Base-by-base conservation (phyloP, 2,797 vertebrate species). In the Ibycter americanus region DNA sequence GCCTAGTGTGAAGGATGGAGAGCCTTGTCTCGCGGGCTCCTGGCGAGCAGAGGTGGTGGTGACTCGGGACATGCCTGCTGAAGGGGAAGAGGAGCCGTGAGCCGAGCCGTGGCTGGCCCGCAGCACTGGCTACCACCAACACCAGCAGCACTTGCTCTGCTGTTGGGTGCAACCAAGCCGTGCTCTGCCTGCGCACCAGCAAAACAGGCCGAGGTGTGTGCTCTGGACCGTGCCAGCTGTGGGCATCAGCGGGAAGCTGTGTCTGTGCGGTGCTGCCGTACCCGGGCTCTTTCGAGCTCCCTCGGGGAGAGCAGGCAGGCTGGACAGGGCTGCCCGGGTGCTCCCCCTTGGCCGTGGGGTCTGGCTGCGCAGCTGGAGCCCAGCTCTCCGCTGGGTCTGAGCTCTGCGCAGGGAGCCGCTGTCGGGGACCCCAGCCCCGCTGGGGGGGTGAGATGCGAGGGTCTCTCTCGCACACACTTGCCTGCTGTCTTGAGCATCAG, bases 91-190 rank as follows among this genome's bases (percentile, higher is more conserved):
- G 68, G 58, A 91, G 32, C 83, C 32, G 3, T 27, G 36, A 76
- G 68, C 51, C 40, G 12, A 51, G 38, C 40, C 17, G 12, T 13
- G 71, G 67, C 63, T 70, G 26, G 31, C 54, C 54, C 32, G 8
- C 40, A 18, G 34, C 55, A 49, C 63, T 17, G 12, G 29, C 12
- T 46, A 22, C 46, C 26, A 4, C 15, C 59, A 51, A 17, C 25
- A 52, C 21, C 61, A 14, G 13, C 2, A 2, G 32, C 56, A 83
- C 61, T 62, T 89, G 58, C 74, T 62, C 59, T 47, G 34, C 73
- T 72, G 19, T 29, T 4, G 23, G n/a, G 25, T n/a, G 38, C 23
- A 27, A 8, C 44, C 21, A 11, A 44, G 74, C 68, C 0, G 0
- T 32, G 51, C 18, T 55, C 58, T 90, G 72, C 63, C 82, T 89